phyloP scores from a whole-genome alignment of 2,888 invertebrate species.

The Psylliodes chrysocephalus region DNA sequence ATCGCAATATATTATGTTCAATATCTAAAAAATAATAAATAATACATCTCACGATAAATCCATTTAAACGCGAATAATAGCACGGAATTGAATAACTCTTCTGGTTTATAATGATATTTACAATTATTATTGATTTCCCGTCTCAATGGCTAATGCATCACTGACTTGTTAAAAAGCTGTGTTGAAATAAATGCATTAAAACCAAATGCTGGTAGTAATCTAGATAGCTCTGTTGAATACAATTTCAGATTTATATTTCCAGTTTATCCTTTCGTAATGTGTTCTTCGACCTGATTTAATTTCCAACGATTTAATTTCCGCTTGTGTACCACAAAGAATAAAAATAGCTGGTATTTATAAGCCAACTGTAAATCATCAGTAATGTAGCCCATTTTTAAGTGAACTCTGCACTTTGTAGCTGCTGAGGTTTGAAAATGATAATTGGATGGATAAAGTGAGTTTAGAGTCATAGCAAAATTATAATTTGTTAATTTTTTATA shows the following conservation, averaged over 20 bases:
- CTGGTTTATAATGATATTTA: too few species aligned
- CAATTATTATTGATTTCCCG: background rate
- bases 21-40: too few species aligned
- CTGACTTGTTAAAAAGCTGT: background rate
- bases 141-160: background rate
- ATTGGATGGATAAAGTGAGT: background rate
- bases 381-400: conserved; percentile 13
- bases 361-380: conserved; percentile 8
- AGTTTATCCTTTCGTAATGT: conserved; percentile 25
- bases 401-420: background rate
- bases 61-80: too few species aligned
- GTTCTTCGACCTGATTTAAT: conserved; percentile 28
- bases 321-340: conserved; percentile 11
- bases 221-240: conserved; percentile 20
- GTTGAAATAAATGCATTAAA: conserved; percentile 16
- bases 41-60: too few species aligned
- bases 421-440: background rate
- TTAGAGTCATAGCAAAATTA: background rate
- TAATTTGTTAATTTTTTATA: background rate
- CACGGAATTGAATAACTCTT: too few species aligned
- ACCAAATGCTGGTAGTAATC: conserved; percentile 8
- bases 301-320: conserved; percentile 28
- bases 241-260: conserved; percentile 19
- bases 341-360: conserved; percentile 9
- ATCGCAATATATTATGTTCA: too few species aligned